Evolutionary conservation across 2,888 invertebrate genomes (phyloP), one percentile per base, ranked within the genome.

Genomic region (Sesamia inferens): DNA sequence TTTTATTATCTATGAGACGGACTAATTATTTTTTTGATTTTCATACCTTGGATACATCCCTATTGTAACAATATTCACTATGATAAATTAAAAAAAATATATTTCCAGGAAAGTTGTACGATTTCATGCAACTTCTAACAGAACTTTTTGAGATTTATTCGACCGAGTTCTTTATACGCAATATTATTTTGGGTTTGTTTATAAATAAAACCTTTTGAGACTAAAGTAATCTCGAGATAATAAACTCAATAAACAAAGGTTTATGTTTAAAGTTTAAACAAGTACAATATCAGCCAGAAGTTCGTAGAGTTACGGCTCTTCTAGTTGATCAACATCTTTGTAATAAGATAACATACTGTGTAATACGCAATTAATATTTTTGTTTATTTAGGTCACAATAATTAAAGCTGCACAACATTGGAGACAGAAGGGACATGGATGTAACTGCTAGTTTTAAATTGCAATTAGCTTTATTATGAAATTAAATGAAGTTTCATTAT

Each of bases 301-400:
- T 88, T 83, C 58, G 58, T 44, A 51, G 68, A 84, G 59, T 81
- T 74, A 78, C 74, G 74, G 54, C 68, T 64, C 75, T 86, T 89
- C 88, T 54, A 88, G 87, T 68, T 65, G 47, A 70, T 78, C 73
- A 81, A 74, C 71, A 78, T 85, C 81, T 74, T 70, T 66, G 75
- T 78, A 65, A 71, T 16, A 47, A 83, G 85, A 82, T 86, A 83
- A 87, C 87, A 84, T 83, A 85, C 78, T 83, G 86, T 86, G 86
- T 88, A 86, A 90, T 87, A 89, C 88, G 88, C 90, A 92, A 93
- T 94, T 93, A 93, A 93, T 92, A 93, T 93, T 93, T 93, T 92
- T 93, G 93, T 94, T 93, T 93, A 90, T 90, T 93, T 91, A 91
- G 94, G 94, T 89, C 92, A 87, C 88, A 87, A 86, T 91, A 88